These are phyloP conservation scores for Oxyruncus cristatus DNA, from an alignment of 2,113 vertebrate species.

Conservation along the genomic window DNA sequence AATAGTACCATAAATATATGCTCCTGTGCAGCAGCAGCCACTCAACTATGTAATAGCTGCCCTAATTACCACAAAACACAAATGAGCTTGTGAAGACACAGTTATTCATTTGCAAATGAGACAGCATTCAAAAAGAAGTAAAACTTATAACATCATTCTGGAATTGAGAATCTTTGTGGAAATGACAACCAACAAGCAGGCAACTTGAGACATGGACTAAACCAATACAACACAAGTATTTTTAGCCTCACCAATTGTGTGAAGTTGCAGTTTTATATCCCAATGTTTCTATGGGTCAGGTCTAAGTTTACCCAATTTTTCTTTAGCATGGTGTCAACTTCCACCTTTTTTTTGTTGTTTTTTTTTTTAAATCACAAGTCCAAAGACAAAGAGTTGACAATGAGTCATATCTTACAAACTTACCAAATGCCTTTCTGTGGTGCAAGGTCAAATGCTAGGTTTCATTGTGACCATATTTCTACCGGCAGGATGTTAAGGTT, in stretches of 20 bases:
- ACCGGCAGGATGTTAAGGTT: neutral
- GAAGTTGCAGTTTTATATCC: neutral
- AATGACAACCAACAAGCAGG: neutral
- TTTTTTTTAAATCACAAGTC: neutral
- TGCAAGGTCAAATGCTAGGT: neutral
- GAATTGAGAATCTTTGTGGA: neutral
- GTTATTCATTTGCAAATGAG: conserved; percentile 33
- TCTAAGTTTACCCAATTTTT: neutral
- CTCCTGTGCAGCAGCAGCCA: neutral
- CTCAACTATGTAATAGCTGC: conserved; percentile 32
- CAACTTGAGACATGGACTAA: neutral
- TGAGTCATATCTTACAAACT: neutral
- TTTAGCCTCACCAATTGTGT: neutral
- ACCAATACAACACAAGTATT: neutral
- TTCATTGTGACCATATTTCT: neutral
- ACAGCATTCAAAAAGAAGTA: neutral
- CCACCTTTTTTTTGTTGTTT: neutral
- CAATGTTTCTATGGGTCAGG: neutral
- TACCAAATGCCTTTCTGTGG: neutral
- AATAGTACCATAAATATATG: neutral
- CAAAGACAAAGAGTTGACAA: neutral
- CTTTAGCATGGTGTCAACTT: neutral
- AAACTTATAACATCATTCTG: conserved; percentile 14
- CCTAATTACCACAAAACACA: conserved; percentile 41
- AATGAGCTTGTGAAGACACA: conserved; percentile 25